Conservation (phyloP, 2,113 vertebrate genomes). For the Dermatemys mawii region DNA sequence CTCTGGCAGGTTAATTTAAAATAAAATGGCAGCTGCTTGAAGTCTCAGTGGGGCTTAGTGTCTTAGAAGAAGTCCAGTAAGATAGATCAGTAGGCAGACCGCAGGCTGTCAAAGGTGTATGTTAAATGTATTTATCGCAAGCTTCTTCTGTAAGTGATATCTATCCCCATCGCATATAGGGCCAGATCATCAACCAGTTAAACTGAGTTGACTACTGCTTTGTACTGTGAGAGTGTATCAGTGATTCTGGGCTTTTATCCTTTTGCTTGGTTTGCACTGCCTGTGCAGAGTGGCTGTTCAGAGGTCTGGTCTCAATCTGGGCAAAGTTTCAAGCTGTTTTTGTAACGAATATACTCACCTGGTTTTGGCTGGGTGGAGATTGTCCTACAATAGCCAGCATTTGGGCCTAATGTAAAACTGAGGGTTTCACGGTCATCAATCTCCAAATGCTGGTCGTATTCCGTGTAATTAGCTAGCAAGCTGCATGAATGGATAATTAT, state of each 20-base stretch:
- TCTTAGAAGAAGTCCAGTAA: not conserved
- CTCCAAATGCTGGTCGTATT: not conserved
- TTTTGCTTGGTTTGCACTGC: not conserved
- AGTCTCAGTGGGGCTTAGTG: not conserved
- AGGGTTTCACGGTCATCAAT: not conserved
- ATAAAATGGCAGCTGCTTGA: not conserved
- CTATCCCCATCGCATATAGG: not conserved
- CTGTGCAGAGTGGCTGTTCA: not conserved
- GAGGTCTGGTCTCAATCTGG: not conserved
- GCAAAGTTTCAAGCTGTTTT: accelerated
- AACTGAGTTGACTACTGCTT: not conserved
- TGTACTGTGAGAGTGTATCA: not conserved
- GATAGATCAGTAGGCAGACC: not conserved
- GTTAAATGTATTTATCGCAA: not conserved
- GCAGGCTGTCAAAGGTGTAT: not conserved
- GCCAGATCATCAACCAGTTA: not conserved
- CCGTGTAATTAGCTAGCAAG: not conserved
- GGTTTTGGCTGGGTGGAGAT: not conserved
- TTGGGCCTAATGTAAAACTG: not conserved
- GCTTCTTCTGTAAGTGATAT: not conserved
- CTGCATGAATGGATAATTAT: not conserved
- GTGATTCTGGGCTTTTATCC: not conserved
- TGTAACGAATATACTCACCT: not conserved
- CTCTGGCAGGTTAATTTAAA: not conserved
- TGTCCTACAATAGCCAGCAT: not conserved